phyloP scores from a whole-genome alignment of 2,888 invertebrate genomes.

The Noctua fimbriata region DNA sequence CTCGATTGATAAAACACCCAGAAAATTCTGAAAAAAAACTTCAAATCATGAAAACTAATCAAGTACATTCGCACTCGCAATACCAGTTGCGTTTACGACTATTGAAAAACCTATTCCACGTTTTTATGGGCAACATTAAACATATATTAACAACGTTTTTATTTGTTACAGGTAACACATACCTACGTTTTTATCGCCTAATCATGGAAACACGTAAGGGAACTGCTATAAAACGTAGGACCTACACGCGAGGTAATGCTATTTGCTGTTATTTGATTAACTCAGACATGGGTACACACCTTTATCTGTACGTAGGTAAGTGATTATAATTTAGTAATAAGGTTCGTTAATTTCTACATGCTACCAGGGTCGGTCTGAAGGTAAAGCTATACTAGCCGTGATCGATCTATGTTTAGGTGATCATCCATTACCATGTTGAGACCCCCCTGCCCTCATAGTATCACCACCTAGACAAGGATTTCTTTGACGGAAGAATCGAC shows the following conservation, averaged over 20 bases:
- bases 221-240: conserved; percentile 53
- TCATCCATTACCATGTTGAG: neutral
- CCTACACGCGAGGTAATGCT: conserved; percentile 42
- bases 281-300: neutral
- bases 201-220: conserved; percentile 59
- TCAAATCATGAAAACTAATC: neutral
- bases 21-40: neutral
- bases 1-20: neutral
- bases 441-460: too few species aligned
- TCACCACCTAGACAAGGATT: too few species aligned
- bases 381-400: neutral
- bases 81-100: conserved; percentile 50
- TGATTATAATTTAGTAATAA: conserved; percentile 4
- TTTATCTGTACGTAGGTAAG: neutral
- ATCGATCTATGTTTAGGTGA: neutral
- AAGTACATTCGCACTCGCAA: conserved; percentile 15
- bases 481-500: too few species aligned
- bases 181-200: conserved; percentile 59
- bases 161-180: conserved; percentile 73
- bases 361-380: neutral
- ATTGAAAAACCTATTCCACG: conserved; percentile 55
- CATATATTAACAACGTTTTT: conserved; percentile 62
- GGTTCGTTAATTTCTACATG: neutral
- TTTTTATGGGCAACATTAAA: conserved; percentile 60
- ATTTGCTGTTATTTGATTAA: conserved; percentile 43